Base-by-base conservation (phyloP, 2,797 vertebrate species). In the Aphelocoma californica region DNA sequence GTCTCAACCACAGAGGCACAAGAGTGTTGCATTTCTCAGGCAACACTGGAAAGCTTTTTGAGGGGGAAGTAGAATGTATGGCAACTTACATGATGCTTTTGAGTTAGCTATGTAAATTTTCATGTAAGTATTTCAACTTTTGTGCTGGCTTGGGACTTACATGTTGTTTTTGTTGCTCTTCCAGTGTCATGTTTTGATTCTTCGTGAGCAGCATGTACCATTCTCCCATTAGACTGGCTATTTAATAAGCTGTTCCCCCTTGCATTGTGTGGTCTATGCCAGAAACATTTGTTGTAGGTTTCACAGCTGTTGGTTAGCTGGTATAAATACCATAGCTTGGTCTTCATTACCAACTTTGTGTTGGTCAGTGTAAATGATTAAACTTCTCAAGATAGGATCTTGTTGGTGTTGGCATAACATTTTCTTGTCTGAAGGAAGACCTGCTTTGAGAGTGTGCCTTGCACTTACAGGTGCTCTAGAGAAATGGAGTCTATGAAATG, bases 191-290 rank as follows among this genome's bases (percentile, higher is more conserved):
- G 75, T 94, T 95, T 90, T 90, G 88, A 92, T 89, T 67, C 51
- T 88, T 87, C 75, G 69, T 86, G 47, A 83, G 64, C 80, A 92
- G 77, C 38, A 54, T 36, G 32, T 78, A 91, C 51, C 48, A 18
- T 84, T 89, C 65, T 88, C 74, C 80, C 74, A 29, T 54, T 84
- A 66, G 90, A 81, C 69, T 84, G 93, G 64, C 93, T 96, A 91
- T 88, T 94, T 80, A 96, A 94, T 96, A 97, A 98, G 97, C 77
- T 92, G 67, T 80, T 92, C 57, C 81, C 69, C 93, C 67, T 47
- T 95, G 91, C 88, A 73, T 36, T 79, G 45, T 14, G 29, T 48
- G 56, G 73, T 90, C 67, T 75, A 6, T 69, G 53, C 54, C 36
- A 66, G 80, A 77, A 89, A 26, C 19, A 16, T 69, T n/a, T 57